Percentiles rank a stretch among this genome's conserved stretches.
phyloP scores from a whole-genome alignment of 2,113 vertebrate species.

The Menidia beryllina region DNA sequence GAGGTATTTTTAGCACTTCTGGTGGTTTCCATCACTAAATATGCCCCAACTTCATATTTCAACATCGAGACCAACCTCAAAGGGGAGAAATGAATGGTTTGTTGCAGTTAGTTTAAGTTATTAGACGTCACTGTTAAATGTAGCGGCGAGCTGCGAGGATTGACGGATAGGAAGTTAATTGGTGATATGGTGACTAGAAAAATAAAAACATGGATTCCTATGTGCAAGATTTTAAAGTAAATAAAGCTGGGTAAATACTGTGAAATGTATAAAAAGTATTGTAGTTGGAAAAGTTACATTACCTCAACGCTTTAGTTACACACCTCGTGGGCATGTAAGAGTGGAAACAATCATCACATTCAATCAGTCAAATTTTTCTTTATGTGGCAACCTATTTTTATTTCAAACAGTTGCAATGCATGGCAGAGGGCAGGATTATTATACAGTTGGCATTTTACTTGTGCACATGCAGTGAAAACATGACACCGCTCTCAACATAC shows the following conservation, averaged over 20 bases:
- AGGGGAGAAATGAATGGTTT: constrained; percentile 66
- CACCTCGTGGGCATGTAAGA: constrained; percentile 39
- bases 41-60: constrained; percentile 77
- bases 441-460: constrained; percentile 23
- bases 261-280: background rate
- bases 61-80: constrained; percentile 73
- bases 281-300: constrained; percentile 41
- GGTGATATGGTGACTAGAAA: constrained; percentile 41
- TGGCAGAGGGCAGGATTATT: constrained; percentile 1
- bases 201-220: constrained; percentile 15
- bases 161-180: constrained; percentile 43
- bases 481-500: background rate
- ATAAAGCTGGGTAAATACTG: background rate
- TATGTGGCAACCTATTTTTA: constrained; percentile 47
- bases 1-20: constrained; percentile 83
- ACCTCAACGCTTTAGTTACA: constrained; percentile 28
- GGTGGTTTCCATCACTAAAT: constrained; percentile 80
- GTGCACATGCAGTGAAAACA: constrained; percentile 3
- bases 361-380: constrained; percentile 48
- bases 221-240: constrained; percentile 12
- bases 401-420: constrained; percentile 47
- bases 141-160: constrained; percentile 44
- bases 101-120: constrained; percentile 69
- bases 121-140: constrained; percentile 55
- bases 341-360: constrained; percentile 59